phyloP scores from a whole-genome alignment of 2,888 invertebrate genomes.

The Nematopogon swammerdamellus region DNA sequence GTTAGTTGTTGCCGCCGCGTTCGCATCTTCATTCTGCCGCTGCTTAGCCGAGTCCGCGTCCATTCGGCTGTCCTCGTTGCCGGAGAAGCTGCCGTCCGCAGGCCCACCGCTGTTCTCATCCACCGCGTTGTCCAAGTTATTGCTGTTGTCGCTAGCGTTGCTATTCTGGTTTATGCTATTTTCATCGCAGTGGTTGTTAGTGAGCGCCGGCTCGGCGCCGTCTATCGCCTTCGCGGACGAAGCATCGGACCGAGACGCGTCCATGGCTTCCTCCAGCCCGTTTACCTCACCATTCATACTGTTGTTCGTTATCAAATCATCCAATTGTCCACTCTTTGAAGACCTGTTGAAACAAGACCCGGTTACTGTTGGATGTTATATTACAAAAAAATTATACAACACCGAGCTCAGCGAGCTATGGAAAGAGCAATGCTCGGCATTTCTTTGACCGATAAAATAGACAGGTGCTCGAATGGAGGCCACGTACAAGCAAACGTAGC shows the following conservation, averaged over 20 bases:
- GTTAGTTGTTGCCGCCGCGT: slow-evolving; percentile 15
- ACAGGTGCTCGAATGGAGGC: no score
- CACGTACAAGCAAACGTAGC: no score
- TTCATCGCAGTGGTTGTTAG: slow-evolving; percentile 12
- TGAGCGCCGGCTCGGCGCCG: slow-evolving; percentile 6
- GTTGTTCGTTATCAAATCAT: no score
- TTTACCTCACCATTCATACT: slow-evolving; percentile 19
- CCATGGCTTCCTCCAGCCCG: slow-evolving; percentile 35
- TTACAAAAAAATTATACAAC: no score
- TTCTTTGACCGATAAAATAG: no score
- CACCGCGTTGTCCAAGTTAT: slow-evolving; percentile 15
- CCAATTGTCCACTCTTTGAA: no score
- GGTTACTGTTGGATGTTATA: no score
- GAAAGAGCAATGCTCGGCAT: no score
- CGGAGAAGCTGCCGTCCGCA: slow-evolving; percentile 9
- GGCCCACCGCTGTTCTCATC: slow-evolving; percentile 13
- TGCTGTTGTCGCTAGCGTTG: slow-evolving; percentile 16
- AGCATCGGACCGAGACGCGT: slow-evolving; percentile 16
- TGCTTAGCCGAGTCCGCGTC: slow-evolving; percentile 3
- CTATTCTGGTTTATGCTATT: slow-evolving; percentile 18
- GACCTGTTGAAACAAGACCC: no score
- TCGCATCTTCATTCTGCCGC: neutral
- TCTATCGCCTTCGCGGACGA: slow-evolving; percentile 13
- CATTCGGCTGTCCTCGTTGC: slow-evolving; percentile 9
- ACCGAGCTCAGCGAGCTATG: no score